A percentile compares a stretch with the other conserved stretches of the same genome.
These are phyloP conservation scores for Cheirogaleus major DNA, from an alignment of 2,797 vertebrate genomes.

Conservation along the genomic window DNA sequence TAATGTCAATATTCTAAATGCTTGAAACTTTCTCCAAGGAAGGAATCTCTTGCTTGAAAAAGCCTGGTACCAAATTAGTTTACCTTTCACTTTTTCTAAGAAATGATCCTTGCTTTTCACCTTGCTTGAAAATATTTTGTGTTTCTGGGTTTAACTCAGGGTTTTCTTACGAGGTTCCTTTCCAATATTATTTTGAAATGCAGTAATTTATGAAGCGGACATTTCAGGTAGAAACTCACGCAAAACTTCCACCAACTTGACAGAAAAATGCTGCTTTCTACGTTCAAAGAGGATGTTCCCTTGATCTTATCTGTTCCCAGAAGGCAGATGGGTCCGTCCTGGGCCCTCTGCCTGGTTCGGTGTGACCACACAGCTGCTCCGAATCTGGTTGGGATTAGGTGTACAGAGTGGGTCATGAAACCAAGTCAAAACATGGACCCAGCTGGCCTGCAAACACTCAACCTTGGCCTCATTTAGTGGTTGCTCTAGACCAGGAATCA, in stretches of 20 bases:
- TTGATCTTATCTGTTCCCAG: not conserved
- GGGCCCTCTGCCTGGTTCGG: not conserved
- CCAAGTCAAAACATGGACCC: not conserved
- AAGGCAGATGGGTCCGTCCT: not conserved
- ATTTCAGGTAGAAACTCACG: not conserved
- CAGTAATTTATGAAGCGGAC: not conserved
- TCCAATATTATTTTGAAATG: not conserved
- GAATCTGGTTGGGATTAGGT: not conserved
- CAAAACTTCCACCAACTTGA: not conserved
- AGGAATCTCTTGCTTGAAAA: conserved; percentile 18
- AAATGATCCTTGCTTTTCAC: not conserved
- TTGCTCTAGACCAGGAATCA: not conserved
- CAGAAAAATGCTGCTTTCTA: not conserved
- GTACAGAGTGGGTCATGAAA: not conserved
- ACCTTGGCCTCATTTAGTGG: not conserved
- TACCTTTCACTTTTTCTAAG: conserved; percentile 10
- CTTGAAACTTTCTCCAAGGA: not conserved
- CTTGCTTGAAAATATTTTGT: not conserved
- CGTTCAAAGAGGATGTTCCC: not conserved
- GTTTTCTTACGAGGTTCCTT: not conserved
- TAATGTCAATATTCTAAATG: not conserved
- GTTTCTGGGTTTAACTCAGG: not conserved
- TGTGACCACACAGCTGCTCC: not conserved
- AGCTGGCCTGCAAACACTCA: not conserved
- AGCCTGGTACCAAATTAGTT: conserved; percentile 1